These are phyloP conservation scores for Orbicella faveolata DNA, from an alignment of 64 coral and sea anemone species.

Conservation along the genomic window DNA sequence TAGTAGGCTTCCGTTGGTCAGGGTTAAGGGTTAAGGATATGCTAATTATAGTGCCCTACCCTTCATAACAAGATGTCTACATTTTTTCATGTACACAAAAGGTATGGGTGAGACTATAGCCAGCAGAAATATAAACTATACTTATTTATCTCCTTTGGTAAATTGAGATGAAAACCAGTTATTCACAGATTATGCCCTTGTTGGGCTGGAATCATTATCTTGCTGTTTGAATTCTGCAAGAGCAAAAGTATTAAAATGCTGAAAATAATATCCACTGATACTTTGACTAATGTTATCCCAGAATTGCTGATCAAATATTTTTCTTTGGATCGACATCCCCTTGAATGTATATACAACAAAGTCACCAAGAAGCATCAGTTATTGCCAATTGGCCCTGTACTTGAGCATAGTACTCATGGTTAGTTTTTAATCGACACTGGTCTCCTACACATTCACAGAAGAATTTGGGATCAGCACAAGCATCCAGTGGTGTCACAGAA, in stretches of 20 bases:
- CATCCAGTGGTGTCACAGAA: constrained; percentile 33
- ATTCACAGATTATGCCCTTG: too few relatives aligned
- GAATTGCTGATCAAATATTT: constrained; percentile 48
- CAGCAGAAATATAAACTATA: too few relatives aligned
- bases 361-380: constrained; percentile 54
- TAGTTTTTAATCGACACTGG: constrained; percentile 4
- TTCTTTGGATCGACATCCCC: constrained; percentile 52
- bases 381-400: constrained; percentile 50
- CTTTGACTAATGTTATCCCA: constrained; percentile 23
- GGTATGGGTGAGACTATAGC: too few relatives aligned
- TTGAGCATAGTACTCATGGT: constrained; percentile 22
- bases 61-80: too few relatives aligned
- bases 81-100: too few relatives aligned
- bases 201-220: too few relatives aligned
- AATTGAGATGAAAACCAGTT: too few relatives aligned
- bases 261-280: constrained; percentile 30
- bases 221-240: neutral
- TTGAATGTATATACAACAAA: constrained; percentile 44
- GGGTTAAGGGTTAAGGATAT: too few relatives aligned
- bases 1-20: too few relatives aligned
- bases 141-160: too few relatives aligned
- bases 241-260: constrained; percentile 34
- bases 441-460: neutral
- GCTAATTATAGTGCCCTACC: too few relatives aligned
- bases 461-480: constrained; percentile 22